Conservation (phyloP, 2,113 vertebrate genomes). For the Vidua macroura region DNA sequence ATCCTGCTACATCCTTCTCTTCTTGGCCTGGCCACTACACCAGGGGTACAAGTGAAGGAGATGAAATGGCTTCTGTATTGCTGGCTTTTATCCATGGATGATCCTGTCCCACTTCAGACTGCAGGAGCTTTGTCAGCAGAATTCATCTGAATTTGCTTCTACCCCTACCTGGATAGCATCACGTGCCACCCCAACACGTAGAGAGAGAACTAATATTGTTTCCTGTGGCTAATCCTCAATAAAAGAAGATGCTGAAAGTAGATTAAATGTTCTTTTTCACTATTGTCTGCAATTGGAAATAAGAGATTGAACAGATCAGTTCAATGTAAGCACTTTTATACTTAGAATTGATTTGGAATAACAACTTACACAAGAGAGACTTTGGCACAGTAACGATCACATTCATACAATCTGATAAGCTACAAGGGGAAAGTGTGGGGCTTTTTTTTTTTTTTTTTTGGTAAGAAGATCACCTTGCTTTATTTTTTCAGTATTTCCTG, state of each 20-base stretch:
- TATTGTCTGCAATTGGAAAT: neutral
- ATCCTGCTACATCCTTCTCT: neutral
- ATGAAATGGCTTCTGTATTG: neutral
- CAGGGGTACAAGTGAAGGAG: too few species aligned
- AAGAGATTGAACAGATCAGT: neutral
- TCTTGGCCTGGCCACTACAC: neutral
- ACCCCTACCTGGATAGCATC: neutral
- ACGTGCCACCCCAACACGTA: neutral
- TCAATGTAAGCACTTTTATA: slow-evolving; percentile 14
- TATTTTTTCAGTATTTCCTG: neutral
- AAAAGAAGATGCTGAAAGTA: neutral
- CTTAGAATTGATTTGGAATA: slow-evolving; percentile 39
- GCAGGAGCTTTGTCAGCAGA: neutral
- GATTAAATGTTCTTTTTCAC: neutral
- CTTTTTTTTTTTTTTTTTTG: neutral
- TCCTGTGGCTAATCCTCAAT: neutral
- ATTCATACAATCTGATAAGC: neutral
- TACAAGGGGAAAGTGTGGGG: neutral
- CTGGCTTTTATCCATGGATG: neutral
- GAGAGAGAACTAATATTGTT: neutral
- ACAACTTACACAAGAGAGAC: neutral
- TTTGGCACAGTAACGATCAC: neutral
- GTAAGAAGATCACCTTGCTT: neutral
- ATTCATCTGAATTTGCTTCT: neutral
- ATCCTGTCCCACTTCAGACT: neutral